Percentiles rank a stretch among this genome's conserved stretches.
Evolutionary conservation across 1,140 invertebrate genomes (phyloP).

Genomic region (Latrodectus geometricus): DNA sequence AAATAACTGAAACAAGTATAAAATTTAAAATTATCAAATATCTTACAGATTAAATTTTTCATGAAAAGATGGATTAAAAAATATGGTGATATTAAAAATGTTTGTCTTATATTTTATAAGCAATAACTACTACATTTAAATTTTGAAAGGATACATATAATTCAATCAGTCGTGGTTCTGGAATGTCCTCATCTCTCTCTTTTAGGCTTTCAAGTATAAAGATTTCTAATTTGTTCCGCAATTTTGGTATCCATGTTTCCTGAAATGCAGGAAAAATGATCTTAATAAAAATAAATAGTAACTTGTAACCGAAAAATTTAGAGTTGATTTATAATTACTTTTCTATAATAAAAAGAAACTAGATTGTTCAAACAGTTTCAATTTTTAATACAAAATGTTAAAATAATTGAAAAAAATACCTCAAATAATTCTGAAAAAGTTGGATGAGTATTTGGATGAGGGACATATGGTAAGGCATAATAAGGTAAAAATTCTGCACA

Average conservation of each 20-base stretch:
- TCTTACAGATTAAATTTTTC: too few relatives aligned
- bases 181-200: conserved; percentile 8
- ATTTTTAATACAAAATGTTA: background rate
- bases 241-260: conserved; percentile 69
- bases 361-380: background rate
- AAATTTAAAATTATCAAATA: too few relatives aligned
- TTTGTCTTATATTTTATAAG: too few relatives aligned
- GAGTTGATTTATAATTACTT: background rate
- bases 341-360: too few relatives aligned
- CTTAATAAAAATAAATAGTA: background rate
- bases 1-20: too few relatives aligned
- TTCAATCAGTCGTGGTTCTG: conserved; percentile 50
- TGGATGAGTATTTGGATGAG: conserved; percentile 72
- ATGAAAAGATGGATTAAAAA: too few relatives aligned
- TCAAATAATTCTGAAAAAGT: conserved; percentile 73
- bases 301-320: background rate
- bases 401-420: conserved; percentile 64
- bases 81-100: too few relatives aligned
- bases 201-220: conserved; percentile 66
- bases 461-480: conserved; percentile 74
- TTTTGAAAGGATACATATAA: conserved; percentile 58
- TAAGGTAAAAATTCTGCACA: conserved; percentile 73
- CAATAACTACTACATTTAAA: background rate
- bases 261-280: conserved; percentile 44
- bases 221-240: conserved; percentile 68